Evolutionary conservation across 2,113 vertebrate genomes (phyloP).

Genomic region (Alligator sinensis): DNA sequence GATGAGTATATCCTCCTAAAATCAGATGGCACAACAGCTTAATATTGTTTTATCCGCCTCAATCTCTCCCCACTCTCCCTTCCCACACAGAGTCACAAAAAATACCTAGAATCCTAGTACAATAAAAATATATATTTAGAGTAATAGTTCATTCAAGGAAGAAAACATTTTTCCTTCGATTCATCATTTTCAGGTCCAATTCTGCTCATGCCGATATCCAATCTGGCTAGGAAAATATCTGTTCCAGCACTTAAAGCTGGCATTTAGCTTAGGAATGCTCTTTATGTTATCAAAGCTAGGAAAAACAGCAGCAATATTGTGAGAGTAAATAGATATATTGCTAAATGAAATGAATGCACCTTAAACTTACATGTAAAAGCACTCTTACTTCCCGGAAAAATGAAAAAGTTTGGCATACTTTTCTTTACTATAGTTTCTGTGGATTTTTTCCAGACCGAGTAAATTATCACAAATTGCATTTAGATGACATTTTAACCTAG

Average conservation of each 20-base stretch:
- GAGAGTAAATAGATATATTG: neutral
- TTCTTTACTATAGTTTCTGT: slow-evolving; percentile 13
- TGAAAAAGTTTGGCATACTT: neutral
- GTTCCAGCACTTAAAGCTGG: slow-evolving; percentile 26
- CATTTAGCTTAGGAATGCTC: neutral
- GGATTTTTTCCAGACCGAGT: slow-evolving; percentile 16
- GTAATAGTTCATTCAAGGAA: slow-evolving; percentile 32
- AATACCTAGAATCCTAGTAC: slow-evolving; percentile 23
- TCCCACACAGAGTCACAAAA: neutral
- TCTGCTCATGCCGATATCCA: slow-evolving; percentile 27
- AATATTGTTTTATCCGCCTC: slow-evolving; percentile 15
- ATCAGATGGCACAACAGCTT: neutral
- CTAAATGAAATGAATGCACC: neutral
- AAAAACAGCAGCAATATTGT: neutral
- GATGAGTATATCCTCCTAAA: slow-evolving; percentile 18
- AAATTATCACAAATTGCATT: slow-evolving; percentile 40
- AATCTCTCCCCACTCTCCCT: too few relatives aligned
- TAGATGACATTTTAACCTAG: slow-evolving; percentile 34
- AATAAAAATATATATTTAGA: slow-evolving; percentile 30
- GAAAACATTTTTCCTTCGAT: neutral
- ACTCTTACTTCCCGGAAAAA: slow-evolving; percentile 1
- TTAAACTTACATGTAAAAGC: neutral
- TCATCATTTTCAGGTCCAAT: slow-evolving; percentile 48
- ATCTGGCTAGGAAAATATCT: slow-evolving; percentile 37
- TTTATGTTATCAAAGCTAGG: neutral